Evolutionary conservation across 2,113 vertebrate species (phyloP).

Genomic region (Podarcis raffonei): DNA sequence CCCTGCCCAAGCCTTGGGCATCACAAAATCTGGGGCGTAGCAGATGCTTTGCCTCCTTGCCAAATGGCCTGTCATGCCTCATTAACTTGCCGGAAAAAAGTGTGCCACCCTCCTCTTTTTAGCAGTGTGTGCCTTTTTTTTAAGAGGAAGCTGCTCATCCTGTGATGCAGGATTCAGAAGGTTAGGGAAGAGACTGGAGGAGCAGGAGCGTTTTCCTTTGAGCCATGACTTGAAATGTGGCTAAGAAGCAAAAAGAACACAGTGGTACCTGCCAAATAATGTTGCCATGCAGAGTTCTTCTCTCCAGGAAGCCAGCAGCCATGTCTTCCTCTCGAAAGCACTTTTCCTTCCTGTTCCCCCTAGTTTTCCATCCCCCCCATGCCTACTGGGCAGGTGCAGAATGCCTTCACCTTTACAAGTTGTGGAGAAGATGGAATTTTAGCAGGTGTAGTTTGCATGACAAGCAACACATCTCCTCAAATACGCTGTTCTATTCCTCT

Average conservation of each 20-base stretch:
- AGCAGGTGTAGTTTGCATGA: no score
- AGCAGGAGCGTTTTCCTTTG: background rate
- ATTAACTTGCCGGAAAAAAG: background rate
- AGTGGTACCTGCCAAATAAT: background rate
- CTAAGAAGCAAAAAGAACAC: background rate
- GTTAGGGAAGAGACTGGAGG: background rate
- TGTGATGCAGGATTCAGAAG: background rate
- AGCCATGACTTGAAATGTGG: background rate
- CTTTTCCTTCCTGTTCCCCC: background rate
- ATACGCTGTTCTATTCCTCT: no score
- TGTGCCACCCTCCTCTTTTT: background rate
- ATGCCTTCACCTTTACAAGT: no score
- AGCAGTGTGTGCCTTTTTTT: background rate
- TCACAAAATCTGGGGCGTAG: background rate
- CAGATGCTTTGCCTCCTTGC: background rate
- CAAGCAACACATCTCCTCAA: no score
- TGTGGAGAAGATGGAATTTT: no score
- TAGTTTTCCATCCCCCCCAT: no score
- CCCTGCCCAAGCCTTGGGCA: background rate
- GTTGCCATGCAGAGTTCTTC: background rate
- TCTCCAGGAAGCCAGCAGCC: background rate
- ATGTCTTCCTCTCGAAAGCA: background rate
- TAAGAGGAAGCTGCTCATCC: background rate
- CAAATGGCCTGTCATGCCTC: background rate
- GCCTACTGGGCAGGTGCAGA: no score